Evolutionary conservation across 1,140 invertebrate genomes (phyloP).

Genomic region (Bombus terrestris): DNA sequence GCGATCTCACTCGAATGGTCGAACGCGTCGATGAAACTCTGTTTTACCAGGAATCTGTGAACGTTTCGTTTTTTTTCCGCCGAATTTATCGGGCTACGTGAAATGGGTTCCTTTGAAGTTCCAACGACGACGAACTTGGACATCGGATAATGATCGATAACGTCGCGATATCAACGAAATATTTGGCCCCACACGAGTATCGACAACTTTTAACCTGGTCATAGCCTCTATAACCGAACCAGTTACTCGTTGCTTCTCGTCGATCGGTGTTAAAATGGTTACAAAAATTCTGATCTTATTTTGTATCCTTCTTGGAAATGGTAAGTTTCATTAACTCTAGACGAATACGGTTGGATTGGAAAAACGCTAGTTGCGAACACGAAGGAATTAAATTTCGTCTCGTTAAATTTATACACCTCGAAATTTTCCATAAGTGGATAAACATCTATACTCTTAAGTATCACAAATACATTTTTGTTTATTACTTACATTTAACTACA

Average conservation of each 20-base stretch:
- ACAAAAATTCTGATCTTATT: conserved; percentile 18
- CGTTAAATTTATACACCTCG: background rate
- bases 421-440: too few species aligned
- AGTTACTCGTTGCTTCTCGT: background rate
- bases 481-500: too few species aligned
- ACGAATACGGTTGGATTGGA: too few species aligned
- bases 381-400: too few species aligned
- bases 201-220: background rate
- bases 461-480: rapidly evolving
- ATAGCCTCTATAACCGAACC: background rate
- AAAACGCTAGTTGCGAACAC: too few species aligned
- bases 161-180: conserved; percentile 21
- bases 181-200: background rate
- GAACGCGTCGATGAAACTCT: background rate
- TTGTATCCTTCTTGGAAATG: conserved; percentile 2
- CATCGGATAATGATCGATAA: conserved; percentile 38
- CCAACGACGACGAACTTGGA: background rate
- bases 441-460: too few species aligned
- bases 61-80: background rate
- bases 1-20: background rate
- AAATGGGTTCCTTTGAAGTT: conserved; percentile 49
- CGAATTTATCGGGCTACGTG: background rate
- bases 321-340: conserved; percentile 33
- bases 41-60: background rate
- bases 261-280: conserved; percentile 27